Percentiles rank a stretch among this genome's conserved stretches.
Conservation (phyloP, 1,140 invertebrate genomes). For the Drosophila sturtevanti region DNA sequence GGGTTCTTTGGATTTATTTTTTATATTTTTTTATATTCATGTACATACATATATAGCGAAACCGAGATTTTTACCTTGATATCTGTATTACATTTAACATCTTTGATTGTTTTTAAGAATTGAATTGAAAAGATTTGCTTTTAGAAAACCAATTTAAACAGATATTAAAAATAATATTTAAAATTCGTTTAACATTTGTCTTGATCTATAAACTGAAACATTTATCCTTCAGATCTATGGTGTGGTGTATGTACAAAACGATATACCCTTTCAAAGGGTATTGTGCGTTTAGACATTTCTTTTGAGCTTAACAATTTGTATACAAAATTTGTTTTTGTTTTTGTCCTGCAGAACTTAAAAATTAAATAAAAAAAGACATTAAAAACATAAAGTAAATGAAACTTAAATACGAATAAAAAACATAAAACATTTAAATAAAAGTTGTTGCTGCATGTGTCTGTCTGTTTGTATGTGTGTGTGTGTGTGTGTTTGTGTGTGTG, state of each 20-base stretch:
- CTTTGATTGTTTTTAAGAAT: no score
- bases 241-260: not conserved
- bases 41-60: no score
- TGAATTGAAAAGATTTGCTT: no score
- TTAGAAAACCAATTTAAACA: no score
- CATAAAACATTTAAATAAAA: not conserved
- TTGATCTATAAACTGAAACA: not conserved
- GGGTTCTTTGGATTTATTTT: no score
- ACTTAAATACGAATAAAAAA: conserved; percentile 4
- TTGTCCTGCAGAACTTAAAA: conserved; percentile 5
- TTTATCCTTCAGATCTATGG: not conserved
- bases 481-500: conserved; percentile 4
- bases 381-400: not conserved
- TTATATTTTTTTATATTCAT: no score
- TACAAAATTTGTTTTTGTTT: not conserved
- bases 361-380: not conserved
- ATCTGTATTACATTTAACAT: no score
- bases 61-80: no score
- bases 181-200: not conserved
- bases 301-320: not conserved
- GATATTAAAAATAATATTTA: no score
- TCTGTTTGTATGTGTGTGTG: conserved; percentile 1
- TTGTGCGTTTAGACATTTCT: conserved; percentile 17
- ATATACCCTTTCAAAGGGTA: conserved; percentile 5
- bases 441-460: not conserved